Percentiles rank a stretch among this genome's conserved stretches.
phyloP scores from a whole-genome alignment of 2,797 vertebrate species.

The Limnodromus scolopaceus region DNA sequence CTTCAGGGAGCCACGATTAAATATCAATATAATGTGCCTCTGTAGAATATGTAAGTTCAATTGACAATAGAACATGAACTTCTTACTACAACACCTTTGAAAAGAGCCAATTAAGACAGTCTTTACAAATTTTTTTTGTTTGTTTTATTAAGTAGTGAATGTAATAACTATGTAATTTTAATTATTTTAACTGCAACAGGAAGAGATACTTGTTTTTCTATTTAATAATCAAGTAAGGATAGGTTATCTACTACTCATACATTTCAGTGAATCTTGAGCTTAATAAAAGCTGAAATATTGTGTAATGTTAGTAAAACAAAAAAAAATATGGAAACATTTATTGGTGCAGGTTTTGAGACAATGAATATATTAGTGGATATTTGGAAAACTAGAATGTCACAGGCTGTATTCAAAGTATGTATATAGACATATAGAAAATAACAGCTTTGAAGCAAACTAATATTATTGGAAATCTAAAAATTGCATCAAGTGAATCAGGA shows the following conservation, averaged over 20 bases:
- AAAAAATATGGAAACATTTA: neutral
- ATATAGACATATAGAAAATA: fast-evolving
- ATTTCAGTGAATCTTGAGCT: neutral
- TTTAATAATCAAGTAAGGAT: neutral
- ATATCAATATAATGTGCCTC: neutral
- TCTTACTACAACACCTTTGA: neutral
- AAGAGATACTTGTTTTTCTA: neutral
- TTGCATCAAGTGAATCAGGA: neutral
- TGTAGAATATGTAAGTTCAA: neutral
- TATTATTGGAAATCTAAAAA: neutral
- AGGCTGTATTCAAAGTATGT: neutral
- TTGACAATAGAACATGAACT: neutral
- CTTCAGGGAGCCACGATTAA: neutral
- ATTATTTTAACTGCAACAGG: neutral
- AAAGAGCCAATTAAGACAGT: neutral
- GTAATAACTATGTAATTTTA: neutral
- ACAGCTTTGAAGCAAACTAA: neutral
- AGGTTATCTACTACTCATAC: neutral
- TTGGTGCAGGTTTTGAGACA: neutral
- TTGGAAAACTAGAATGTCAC: neutral
- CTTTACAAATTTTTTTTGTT: neutral
- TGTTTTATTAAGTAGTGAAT: neutral
- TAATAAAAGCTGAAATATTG: neutral
- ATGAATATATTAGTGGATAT: neutral
- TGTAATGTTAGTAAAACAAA: neutral